A percentile compares a stretch with the other conserved stretches of the same genome.
phyloP scores from a whole-genome alignment of 2,113 vertebrate species.

The Triplophysa siluroides region DNA sequence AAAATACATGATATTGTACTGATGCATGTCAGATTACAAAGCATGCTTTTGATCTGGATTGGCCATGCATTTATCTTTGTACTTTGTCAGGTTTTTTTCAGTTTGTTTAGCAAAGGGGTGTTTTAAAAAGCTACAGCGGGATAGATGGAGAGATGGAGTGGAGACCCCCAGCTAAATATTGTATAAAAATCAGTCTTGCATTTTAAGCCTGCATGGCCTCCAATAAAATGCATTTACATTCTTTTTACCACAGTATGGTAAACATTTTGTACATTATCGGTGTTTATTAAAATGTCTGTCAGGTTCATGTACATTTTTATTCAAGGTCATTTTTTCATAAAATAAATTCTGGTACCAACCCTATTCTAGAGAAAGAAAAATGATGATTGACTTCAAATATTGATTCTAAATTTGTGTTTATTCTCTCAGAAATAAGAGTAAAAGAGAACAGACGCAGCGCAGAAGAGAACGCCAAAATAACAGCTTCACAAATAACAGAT shows the following conservation, averaged over 20 bases:
- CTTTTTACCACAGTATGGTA: too few species aligned
- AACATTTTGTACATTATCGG: too few species aligned
- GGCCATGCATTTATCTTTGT: background rate
- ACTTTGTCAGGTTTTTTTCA: background rate
- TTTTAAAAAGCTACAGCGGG: background rate
- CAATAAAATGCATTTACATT: too few species aligned
- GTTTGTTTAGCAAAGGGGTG: background rate
- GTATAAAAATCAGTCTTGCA: too few species aligned
- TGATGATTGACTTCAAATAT: conserved; percentile 10
- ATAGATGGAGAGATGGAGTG: too few species aligned
- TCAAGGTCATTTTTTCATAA: too few species aligned
- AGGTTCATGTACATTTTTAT: too few species aligned
- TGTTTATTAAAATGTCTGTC: too few species aligned
- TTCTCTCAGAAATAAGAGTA: background rate
- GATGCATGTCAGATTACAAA: background rate
- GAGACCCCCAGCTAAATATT: too few species aligned
- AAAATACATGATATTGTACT: background rate
- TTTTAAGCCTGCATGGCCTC: too few species aligned
- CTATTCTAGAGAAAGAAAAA: background rate
- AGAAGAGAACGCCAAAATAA: background rate
- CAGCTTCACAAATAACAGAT: conserved; percentile 10
- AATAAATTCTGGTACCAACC: too few species aligned
- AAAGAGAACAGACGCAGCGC: background rate
- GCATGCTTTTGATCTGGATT: background rate
- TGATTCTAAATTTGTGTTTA: conserved; percentile 18